Evolutionary conservation across 1,140 invertebrate genomes (phyloP), one percentile per base, ranked within the genome.

Genomic region (Megalopta genalis): DNA sequence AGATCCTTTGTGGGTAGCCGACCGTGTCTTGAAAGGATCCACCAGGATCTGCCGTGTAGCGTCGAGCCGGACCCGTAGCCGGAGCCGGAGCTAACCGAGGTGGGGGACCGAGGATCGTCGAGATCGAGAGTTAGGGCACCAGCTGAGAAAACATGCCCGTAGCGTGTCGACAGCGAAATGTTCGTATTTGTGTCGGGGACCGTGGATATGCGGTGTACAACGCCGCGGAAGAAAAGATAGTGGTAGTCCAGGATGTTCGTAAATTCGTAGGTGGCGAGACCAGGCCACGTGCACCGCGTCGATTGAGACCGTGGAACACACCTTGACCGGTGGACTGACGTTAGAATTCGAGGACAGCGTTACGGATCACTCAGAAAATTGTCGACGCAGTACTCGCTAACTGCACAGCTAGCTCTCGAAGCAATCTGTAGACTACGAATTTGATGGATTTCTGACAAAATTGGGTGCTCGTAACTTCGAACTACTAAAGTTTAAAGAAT

Each of bases 21-120:
- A 92, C 90, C 91, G 89, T 92, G 89, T 85, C 83, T 84, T 90
- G 87, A 93, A 92, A 91, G 90, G 91, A 93, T 92, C 90, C 87
- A 85, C 85, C 87, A 74, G 80, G 80, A 81, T 85, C 74, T 79
- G 67, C 74, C 52, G 32, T 63, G 64, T 14, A 71, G 63, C 64
- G 66, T 52, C 75, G 70, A 74, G 67, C 70, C 77, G 79, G n/a
- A 32, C 64, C 65, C 72, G 52, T 1, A 52, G 16, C 42, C 42
- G 9, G 4, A 14, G 49, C 16, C 3, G 12, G 49, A 14, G 49
- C 42, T 10, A 6, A 12, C 42, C 42, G 49, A 14, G 52, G 81
- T 49, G 59, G 64, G 65, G 64, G 27, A 71, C 62, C 67, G 52
- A 37, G 42, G 67, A 71, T 66, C 74, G 59, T 67, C 42, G 69